phyloP scores from a whole-genome alignment of 2,888 invertebrate species.

The Chaitophorus viminalis region DNA sequence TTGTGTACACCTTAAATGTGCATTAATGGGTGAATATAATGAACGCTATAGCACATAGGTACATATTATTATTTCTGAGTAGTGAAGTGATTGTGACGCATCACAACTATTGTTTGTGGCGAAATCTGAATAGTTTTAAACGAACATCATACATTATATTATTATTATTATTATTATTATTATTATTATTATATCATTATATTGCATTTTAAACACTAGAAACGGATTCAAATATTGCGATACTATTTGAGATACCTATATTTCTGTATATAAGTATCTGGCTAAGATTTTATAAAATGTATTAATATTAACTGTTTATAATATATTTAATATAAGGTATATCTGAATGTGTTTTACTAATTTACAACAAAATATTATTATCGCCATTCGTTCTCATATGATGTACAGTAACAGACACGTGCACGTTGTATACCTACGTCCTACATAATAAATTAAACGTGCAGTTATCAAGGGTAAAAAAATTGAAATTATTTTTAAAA shows the following conservation, averaged over 20 bases:
- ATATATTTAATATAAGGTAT: too few species aligned
- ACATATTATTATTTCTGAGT: neutral
- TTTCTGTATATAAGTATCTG: too few species aligned
- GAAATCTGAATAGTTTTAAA: neutral
- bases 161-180: too few species aligned
- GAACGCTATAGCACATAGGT: neutral
- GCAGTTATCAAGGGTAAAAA: neutral
- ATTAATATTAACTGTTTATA: too few species aligned
- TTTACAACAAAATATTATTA: too few species aligned
- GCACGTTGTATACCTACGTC: neutral
- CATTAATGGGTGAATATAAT: neutral
- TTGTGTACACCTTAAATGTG: neutral
- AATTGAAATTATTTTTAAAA: neutral
- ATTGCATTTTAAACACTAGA: neutral
- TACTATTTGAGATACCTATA: too few species aligned
- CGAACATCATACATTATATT: too few species aligned
- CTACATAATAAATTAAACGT: neutral
- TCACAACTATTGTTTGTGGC: slow-evolving; percentile 3
- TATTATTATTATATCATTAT: neutral
- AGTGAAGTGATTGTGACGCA: slow-evolving; percentile 15
- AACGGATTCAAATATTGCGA: neutral
- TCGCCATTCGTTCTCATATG: too few species aligned
- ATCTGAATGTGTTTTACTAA: too few species aligned
- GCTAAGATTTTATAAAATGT: too few species aligned
- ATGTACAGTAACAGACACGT: neutral